These are phyloP conservation scores for Hemicentrotus pulcherrimus DNA, from an alignment of 35 echinoderm and acorn worm species.

Conservation along the genomic window DNA sequence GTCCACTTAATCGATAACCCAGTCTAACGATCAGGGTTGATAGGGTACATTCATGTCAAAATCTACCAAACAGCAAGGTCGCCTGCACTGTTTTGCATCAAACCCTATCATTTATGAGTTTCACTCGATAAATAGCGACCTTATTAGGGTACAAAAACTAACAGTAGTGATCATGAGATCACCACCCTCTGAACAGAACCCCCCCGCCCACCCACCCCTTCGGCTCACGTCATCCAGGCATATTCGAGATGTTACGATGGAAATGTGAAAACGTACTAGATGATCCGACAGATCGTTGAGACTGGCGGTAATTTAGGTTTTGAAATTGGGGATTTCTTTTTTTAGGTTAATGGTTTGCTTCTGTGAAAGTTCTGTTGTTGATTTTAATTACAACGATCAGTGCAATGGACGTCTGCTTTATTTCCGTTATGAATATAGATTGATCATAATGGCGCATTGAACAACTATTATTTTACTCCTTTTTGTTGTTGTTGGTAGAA, in stretches of 20 bases:
- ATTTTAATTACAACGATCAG: background rate
- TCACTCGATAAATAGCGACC: background rate
- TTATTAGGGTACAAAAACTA: background rate
- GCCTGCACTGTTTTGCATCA: slow-evolving; percentile 30
- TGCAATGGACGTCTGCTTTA: background rate
- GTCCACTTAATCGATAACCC: background rate
- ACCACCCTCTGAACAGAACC: background rate
- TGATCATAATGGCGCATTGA: too few species aligned
- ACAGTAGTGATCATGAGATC: background rate
- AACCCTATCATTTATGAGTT: background rate
- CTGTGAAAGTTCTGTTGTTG: background rate
- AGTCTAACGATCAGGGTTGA: background rate
- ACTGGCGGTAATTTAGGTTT: background rate
- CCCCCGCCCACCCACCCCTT: background rate
- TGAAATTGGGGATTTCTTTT: background rate
- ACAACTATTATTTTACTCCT: too few species aligned
- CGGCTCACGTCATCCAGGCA: background rate
- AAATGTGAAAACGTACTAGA: background rate
- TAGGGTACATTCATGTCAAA: background rate
- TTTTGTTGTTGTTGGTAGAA: too few species aligned
- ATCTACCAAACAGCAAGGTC: background rate
- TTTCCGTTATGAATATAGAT: background rate
- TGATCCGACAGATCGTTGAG: background rate
- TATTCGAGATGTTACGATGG: background rate
- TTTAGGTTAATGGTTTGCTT: background rate